These are phyloP conservation scores for Brenthis daphne DNA, from an alignment of 2,888 invertebrate genomes.

Conservation along the genomic window DNA sequence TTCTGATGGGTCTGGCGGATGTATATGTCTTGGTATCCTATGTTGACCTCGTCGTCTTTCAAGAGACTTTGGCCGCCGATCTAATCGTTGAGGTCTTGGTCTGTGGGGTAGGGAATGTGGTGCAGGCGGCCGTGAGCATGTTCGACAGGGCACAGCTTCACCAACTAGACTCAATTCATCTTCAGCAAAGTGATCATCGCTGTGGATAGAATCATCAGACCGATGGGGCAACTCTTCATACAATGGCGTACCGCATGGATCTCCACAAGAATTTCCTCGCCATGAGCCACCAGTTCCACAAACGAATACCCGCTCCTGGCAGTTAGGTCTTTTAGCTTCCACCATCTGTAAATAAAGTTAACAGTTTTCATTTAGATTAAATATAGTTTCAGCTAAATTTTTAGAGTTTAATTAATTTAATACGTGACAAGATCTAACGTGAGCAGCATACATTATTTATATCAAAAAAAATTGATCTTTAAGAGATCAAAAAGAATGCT, in stretches of 20 bases:
- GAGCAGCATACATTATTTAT: not conserved
- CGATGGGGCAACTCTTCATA: conserved; percentile 89
- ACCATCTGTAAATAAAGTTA: conserved; percentile 84
- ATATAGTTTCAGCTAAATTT: not conserved
- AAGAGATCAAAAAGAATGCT: conserved; percentile 1
- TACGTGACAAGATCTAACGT: conserved; percentile 5
- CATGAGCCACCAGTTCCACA: conserved; percentile 81
- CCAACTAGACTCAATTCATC: conserved; percentile 86
- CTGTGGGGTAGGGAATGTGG: conserved; percentile 81
- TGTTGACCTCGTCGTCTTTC: conserved; percentile 75
- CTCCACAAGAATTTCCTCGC: conserved; percentile 79
- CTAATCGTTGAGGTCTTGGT: conserved; percentile 82
- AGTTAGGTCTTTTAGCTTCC: conserved; percentile 85
- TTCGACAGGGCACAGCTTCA: conserved; percentile 74
- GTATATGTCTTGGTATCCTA: conserved; percentile 76
- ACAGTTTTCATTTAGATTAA: conserved; percentile 14
- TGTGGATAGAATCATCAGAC: conserved; percentile 83
- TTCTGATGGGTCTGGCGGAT: conserved; percentile 88
- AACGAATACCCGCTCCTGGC: conserved; percentile 84
- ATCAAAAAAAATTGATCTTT: conserved; percentile 1
- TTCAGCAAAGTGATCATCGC: conserved; percentile 93
- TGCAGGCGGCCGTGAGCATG: conserved; percentile 76
- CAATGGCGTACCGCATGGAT: conserved; percentile 85
- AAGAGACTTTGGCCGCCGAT: conserved; percentile 81
- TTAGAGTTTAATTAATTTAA: not conserved